Evolutionary conservation across 2,113 vertebrate species (phyloP).

Genomic region (Phalacrocorax carbo): DNA sequence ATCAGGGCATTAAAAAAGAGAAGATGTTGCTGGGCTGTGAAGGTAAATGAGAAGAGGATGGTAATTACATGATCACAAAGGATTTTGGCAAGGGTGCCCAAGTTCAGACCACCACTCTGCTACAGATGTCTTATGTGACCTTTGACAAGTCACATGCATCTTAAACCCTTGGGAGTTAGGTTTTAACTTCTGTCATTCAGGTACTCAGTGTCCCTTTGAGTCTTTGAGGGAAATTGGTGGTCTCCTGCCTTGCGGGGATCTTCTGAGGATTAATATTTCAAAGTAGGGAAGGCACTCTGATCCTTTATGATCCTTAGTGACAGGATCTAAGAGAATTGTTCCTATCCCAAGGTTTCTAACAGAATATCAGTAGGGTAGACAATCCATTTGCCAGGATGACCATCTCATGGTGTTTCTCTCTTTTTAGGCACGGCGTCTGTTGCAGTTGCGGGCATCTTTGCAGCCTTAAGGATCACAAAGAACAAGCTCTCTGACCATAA

Average conservation of each 20-base stretch:
- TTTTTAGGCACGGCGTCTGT: constrained; percentile 92
- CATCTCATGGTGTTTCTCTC: not conserved
- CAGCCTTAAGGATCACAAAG: constrained; percentile 91
- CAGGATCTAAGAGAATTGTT: not conserved
- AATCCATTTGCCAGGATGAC: not conserved
- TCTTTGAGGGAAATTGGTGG: not conserved
- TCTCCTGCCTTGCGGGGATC: not conserved
- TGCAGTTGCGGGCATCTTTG: constrained; percentile 90
- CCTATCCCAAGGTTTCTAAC: not conserved
- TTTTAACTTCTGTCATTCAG: not conserved
- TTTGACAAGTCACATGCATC: not conserved
- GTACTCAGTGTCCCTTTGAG: not conserved
- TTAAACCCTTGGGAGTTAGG: not conserved
- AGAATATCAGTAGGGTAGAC: not conserved
- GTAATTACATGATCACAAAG: not conserved
- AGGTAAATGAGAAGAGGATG: not conserved
- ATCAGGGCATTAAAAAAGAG: not conserved
- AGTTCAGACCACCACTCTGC: not conserved
- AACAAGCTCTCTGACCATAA: constrained; percentile 89
- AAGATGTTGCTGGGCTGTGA: not conserved
- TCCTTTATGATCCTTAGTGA: not conserved
- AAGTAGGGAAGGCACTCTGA: not conserved
- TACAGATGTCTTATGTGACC: not conserved
- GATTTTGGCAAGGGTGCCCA: not conserved
- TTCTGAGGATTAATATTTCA: not conserved